phyloP scores from a whole-genome alignment of 2,797 vertebrate genomes.

The Galago senegalensis region DNA sequence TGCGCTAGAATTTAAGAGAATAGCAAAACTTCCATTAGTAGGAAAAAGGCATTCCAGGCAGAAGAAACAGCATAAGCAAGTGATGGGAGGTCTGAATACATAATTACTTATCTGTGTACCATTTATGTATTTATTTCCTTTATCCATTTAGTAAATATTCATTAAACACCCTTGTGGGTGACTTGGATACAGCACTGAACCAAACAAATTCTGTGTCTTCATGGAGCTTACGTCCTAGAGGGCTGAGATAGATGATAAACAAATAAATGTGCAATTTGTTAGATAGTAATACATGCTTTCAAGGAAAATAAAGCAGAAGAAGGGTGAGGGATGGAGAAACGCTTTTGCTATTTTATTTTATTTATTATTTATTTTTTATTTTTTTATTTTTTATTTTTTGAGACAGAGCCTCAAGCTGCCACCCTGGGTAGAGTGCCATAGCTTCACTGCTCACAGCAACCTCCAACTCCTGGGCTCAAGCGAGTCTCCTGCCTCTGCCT shows the following conservation, averaged over 20 bases:
- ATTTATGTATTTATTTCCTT: background rate
- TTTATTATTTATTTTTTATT: no score
- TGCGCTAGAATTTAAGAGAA: slow-evolving; percentile 46
- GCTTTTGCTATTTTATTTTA: slow-evolving; percentile 21
- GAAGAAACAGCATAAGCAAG: background rate
- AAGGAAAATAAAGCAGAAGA: slow-evolving; percentile 43
- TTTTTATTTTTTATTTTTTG: no score
- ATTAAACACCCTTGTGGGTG: background rate
- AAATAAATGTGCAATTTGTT: slow-evolving; percentile 38
- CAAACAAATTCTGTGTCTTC: background rate
- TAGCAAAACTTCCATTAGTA: slow-evolving; percentile 10
- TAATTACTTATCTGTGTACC: slow-evolving; percentile 33
- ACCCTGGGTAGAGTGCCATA: no score
- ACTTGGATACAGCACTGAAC: background rate
- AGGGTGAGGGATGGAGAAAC: background rate
- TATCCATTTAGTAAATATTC: slow-evolving; percentile 53
- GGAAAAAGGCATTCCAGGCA: slow-evolving; percentile 9
- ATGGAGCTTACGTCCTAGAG: background rate
- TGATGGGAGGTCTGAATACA: background rate
- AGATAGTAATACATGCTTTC: background rate
- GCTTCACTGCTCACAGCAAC: no score
- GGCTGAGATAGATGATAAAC: background rate
- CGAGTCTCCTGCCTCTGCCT: no score
- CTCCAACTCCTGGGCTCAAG: no score
- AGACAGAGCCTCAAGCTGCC: no score